phyloP scores from a whole-genome alignment of 2,797 vertebrate species.

The Harpagifer antarcticus region DNA sequence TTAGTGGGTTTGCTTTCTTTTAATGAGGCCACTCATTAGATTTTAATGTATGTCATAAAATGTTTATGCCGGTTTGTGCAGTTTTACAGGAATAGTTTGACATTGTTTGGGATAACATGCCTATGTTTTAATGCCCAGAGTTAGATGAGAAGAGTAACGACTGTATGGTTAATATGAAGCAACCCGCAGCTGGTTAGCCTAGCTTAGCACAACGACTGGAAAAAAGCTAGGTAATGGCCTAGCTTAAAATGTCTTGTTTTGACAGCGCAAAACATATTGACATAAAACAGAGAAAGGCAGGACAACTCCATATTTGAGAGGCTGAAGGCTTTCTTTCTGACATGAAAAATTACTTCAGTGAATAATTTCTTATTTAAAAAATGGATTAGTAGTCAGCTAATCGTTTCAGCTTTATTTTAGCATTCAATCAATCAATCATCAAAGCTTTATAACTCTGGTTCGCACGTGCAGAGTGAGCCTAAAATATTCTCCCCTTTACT shows the following conservation, averaged over 20 bases:
- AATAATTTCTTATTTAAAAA: too few relatives aligned
- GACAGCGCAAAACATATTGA: too few relatives aligned
- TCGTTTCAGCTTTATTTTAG: too few relatives aligned
- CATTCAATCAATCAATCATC: neutral
- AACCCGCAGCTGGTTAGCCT: neutral
- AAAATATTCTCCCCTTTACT: neutral
- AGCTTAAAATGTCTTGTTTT: neutral
- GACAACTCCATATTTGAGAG: too few relatives aligned
- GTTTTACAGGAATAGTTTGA: neutral
- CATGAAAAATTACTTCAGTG: too few relatives aligned
- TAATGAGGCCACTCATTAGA: conserved; percentile 25
- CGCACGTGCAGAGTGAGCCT: neutral
- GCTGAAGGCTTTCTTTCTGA: too few relatives aligned
- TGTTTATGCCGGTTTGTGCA: neutral
- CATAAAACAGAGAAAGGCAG: too few relatives aligned
- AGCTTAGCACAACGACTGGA: neutral
- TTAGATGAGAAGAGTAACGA: neutral
- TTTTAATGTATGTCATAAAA: neutral
- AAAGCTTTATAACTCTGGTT: neutral
- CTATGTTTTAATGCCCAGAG: neutral
- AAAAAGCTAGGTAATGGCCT: neutral
- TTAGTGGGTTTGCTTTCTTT: conserved; percentile 30
- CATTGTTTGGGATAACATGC: neutral
- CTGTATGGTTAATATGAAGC: neutral
- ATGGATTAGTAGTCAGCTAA: too few relatives aligned